phyloP scores from a whole-genome alignment of 2,888 invertebrate species.

The Epinotia ramella region DNA sequence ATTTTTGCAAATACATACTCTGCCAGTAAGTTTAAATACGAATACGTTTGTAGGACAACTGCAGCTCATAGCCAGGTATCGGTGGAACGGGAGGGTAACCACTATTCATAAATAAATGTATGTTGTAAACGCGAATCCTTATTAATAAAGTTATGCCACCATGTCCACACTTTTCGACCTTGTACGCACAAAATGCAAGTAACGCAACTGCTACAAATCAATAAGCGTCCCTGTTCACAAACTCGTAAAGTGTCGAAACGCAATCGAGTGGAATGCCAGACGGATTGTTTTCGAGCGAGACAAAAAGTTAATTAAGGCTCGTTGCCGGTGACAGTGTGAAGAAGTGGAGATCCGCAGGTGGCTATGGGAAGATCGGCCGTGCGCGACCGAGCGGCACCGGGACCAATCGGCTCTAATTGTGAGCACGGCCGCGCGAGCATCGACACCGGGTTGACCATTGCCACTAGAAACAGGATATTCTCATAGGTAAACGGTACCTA shows the following conservation, averaged over 20 bases:
- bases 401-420: conserved; percentile 83
- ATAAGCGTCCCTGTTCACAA: conserved; percentile 20
- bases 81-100: no score
- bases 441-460: conserved; percentile 55
- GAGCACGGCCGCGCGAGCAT: conserved; percentile 50
- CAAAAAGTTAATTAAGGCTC: conserved; percentile 81
- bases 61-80: no score
- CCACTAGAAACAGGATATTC: conserved; percentile 44
- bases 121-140: neutral
- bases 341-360: conserved; percentile 65
- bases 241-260: conserved; percentile 17
- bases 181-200: neutral
- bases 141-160: neutral
- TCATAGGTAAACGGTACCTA: conserved; percentile 30
- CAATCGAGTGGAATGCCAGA: conserved; percentile 64
- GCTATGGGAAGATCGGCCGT: conserved; percentile 83
- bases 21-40: no score
- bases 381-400: conserved; percentile 78
- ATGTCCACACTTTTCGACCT: neutral
- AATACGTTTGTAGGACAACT: no score
- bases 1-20: neutral
- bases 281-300: conserved; percentile 66
- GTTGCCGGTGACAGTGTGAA: conserved; percentile 58
- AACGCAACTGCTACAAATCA: conserved; percentile 2
- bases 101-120: neutral